Conservation (phyloP, 2,888 invertebrate genomes). For the Pelosia muscerda region DNA sequence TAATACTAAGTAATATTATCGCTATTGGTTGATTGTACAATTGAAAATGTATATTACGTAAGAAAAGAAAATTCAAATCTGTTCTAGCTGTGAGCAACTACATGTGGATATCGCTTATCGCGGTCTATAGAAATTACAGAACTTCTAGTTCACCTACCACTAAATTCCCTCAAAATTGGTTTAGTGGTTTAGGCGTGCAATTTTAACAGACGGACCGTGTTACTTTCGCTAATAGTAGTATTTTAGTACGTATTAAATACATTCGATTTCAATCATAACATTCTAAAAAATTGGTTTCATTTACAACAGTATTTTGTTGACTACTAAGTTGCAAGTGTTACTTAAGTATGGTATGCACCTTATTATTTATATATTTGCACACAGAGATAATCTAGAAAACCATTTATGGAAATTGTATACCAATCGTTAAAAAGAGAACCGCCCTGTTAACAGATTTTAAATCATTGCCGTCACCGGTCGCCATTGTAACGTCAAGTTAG, state of each 20-base stretch:
- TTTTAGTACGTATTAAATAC: too few species aligned
- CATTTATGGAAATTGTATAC: slow-evolving; percentile 87
- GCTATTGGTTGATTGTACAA: not conserved
- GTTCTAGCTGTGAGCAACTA: too few species aligned
- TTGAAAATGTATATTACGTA: not conserved
- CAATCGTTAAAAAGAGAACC: slow-evolving; percentile 86
- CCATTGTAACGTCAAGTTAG: slow-evolving; percentile 86
- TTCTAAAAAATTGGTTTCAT: not conserved
- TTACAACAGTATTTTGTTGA: not conserved
- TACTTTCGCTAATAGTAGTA: too few species aligned
- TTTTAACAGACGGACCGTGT: too few species aligned
- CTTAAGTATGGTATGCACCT: slow-evolving; percentile 64
- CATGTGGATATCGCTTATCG: too few species aligned
- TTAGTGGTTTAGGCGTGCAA: too few species aligned
- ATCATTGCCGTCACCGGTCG: slow-evolving; percentile 84
- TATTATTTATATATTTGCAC: slow-evolving; percentile 75
- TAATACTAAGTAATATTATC: not conserved
- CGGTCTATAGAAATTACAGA: too few species aligned
- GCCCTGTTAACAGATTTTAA: slow-evolving; percentile 87
- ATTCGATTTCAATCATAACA: too few species aligned
- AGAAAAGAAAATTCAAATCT: not conserved
- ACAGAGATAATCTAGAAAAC: slow-evolving; percentile 80
- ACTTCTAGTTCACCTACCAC: too few species aligned
- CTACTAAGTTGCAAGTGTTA: slow-evolving; percentile 32
- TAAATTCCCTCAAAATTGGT: too few species aligned